Conservation (phyloP, 2,888 invertebrate genomes). For the Cataglyphis cursor region DNA sequence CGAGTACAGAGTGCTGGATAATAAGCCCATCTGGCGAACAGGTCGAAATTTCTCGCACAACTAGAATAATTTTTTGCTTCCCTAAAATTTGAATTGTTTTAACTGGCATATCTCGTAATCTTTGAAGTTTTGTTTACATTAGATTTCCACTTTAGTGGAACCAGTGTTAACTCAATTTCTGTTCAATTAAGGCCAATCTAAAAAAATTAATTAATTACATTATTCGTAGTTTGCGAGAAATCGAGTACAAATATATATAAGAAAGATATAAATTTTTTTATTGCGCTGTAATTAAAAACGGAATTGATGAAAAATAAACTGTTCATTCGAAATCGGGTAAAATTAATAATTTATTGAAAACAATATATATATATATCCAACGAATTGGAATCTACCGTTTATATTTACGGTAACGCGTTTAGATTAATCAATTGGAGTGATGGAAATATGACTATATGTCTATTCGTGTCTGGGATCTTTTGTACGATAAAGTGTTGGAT, state of each 20-base stretch:
- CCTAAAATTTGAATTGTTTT: background rate
- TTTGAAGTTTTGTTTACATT: background rate
- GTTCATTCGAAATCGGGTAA: constrained; percentile 10
- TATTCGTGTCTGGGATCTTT: constrained; percentile 12
- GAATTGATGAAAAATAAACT: background rate
- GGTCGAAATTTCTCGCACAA: background rate
- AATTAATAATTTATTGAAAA: constrained; percentile 76
- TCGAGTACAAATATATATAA: background rate
- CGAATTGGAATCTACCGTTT: constrained; percentile 58
- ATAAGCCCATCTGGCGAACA: constrained; percentile 22
- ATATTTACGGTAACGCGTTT: constrained; percentile 54
- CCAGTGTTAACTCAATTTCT: background rate
- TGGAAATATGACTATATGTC: constrained; percentile 34
- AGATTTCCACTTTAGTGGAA: background rate
- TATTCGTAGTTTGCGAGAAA: background rate
- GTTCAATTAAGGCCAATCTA: background rate
- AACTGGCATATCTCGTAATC: background rate
- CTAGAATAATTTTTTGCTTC: background rate
- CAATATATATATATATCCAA: constrained; percentile 57
- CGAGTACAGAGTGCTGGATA: constrained; percentile 11
- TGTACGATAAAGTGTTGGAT: constrained; percentile 42
- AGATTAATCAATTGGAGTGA: constrained; percentile 43
- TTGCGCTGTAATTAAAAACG: constrained; percentile 7
- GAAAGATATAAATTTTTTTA: background rate
- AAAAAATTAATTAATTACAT: background rate